Base-by-base conservation (phyloP, 2,888 invertebrate species). In the Dendrolimus houi region DNA sequence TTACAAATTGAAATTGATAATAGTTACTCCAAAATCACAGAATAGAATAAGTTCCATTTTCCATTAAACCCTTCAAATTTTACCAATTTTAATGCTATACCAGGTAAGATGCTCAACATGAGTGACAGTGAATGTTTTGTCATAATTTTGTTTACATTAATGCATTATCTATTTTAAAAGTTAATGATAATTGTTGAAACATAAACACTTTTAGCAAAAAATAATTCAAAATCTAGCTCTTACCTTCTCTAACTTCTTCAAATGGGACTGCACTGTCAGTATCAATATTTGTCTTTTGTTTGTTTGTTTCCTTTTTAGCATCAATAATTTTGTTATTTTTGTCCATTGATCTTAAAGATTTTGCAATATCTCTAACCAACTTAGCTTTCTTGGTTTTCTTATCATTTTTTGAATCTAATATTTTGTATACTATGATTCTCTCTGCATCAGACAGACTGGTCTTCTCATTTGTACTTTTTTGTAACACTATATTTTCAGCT, bases 391-490 rank as follows among this genome's bases (percentile, higher is more conserved):
- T 72, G 3, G 66, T 61, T 12, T 71, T 73, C 58, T 78, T 80
- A 13, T 71, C 70, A 52, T 63, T 66, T 68, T 77, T 83, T 0
- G 81, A 71, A 57, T 87, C 80, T 7, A 87, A 64, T 54, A 90
- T 81, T 67, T 90, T 87, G 65, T 87, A 89, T 62, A 89, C 83
- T 53, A 90, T 81, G 58, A 90, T 86, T 68, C 79, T 81, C 55
- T 88, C 87, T 0, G 85, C 77, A 62, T 87, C 85, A 14, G 82
- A 78, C 2, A 79, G 55, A 54, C 74, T 73, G n/a, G 70, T 68
- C 9, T 7, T 47, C 9, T 6, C 9, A 12, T 47, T 47, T 47
- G 0, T 47, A 12, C 41, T 65, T 29, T 67, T 62, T 8, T 73
- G 57, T 54, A 64, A 64, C 14, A 12, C 47, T 47, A 81, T 58